Conservation (phyloP, 2,888 invertebrate genomes). For the Anoplius nigerrimus region DNA sequence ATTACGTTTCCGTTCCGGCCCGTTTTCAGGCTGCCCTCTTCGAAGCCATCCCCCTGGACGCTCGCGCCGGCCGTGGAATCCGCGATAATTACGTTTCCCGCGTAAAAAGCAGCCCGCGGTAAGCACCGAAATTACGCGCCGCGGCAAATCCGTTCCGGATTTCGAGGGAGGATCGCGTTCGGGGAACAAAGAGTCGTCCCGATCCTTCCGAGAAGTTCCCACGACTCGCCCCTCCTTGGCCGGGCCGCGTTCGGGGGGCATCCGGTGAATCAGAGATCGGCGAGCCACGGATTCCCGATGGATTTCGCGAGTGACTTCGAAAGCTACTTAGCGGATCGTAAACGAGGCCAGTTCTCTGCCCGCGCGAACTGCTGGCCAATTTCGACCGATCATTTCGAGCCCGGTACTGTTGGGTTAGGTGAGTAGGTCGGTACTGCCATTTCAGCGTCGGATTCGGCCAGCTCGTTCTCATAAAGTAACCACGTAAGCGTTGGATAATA, state of each 20-base stretch:
- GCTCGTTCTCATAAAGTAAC: constrained; percentile 26
- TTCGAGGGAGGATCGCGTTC: too few relatives aligned
- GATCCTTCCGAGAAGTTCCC: too few relatives aligned
- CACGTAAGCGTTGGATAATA: too few relatives aligned
- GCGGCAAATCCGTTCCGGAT: too few relatives aligned
- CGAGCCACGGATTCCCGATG: too few relatives aligned
- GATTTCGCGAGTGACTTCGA: background rate
- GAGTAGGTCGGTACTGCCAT: too few relatives aligned
- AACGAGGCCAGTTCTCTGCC: background rate
- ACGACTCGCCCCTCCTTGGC: background rate
- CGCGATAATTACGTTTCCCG: too few relatives aligned
- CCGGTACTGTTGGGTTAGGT: too few relatives aligned
- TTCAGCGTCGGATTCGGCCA: constrained; percentile 29
- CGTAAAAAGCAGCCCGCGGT: too few relatives aligned
- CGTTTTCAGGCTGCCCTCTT: constrained; percentile 20
- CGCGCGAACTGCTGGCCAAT: constrained; percentile 1
- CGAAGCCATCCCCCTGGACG: constrained; percentile 6
- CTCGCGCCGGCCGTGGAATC: background rate
- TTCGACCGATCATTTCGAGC: background rate
- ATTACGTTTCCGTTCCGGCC: constrained; percentile 43
- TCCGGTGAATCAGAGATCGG: too few relatives aligned
- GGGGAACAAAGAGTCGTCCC: too few relatives aligned
- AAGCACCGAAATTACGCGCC: too few relatives aligned
- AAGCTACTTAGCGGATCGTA: constrained; percentile 13
- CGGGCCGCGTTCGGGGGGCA: background rate